phyloP scores from a whole-genome alignment of 2,113 vertebrate genomes.

The Hiodon alosoides region DNA sequence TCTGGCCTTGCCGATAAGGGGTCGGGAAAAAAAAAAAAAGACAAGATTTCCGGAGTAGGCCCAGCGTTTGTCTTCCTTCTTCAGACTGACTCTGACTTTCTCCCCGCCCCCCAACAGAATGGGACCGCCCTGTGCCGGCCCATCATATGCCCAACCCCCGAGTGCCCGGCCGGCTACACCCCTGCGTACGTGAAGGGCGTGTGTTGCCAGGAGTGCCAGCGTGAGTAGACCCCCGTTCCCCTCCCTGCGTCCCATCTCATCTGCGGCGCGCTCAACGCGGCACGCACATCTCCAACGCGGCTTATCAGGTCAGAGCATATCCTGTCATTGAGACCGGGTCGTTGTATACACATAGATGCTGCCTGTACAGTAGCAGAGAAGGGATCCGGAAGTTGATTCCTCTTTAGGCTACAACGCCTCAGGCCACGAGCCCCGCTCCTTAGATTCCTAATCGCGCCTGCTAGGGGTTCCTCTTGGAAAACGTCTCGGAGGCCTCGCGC shows the following conservation, averaged over 20 bases:
- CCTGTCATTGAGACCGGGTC: too few relatives aligned
- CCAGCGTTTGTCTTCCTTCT: constrained; percentile 46
- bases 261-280: too few relatives aligned
- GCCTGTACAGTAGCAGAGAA: too few relatives aligned
- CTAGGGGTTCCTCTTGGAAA: too few relatives aligned
- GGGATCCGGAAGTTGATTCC: too few relatives aligned
- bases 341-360: too few relatives aligned
- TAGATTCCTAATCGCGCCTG: too few relatives aligned
- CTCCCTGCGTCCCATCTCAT: constrained; percentile 23
- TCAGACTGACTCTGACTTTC: not conserved
- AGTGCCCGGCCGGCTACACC: constrained; percentile 74
- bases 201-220: constrained; percentile 92
- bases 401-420: too few relatives aligned
- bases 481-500: too few relatives aligned
- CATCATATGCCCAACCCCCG: constrained; percentile 72
- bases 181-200: constrained; percentile 79
- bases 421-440: too few relatives aligned
- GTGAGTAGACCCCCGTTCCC: constrained; percentile 69
- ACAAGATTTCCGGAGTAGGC: not conserved
- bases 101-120: constrained; percentile 69
- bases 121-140: constrained; percentile 85
- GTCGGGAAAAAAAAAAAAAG: not conserved
- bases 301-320: too few relatives aligned
- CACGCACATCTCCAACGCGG: too few relatives aligned
- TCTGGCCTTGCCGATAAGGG: not conserved